Base-by-base conservation (phyloP, 2,888 invertebrate genomes). In the Calameuta idolon region DNA sequence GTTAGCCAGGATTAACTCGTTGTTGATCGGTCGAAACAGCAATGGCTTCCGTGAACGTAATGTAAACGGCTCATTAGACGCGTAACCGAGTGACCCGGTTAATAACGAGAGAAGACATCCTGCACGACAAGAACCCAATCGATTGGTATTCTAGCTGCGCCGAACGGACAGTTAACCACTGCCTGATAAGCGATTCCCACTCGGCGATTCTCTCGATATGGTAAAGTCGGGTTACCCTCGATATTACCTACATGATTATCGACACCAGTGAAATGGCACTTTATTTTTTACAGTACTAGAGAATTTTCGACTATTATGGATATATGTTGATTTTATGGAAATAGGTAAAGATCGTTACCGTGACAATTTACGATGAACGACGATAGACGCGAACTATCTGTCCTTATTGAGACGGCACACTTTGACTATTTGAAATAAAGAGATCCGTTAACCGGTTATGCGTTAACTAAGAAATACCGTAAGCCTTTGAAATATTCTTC, bases 31-130 rank as follows among this genome's bases (percentile, higher is more conserved):
- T 55, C 55, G 23, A 23, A 55, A 55, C 55, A 55, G 23, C 5
- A 5, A 23, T 23, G 40, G 40, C 55, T 55, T 55, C 55, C 55
- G 55, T 55, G 55, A 55, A 55, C 55, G 55, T 71, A 71, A 71
- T 71, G 71, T 71, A 71, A 71, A 81, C 81, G 79, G 83, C 83
- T 87, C 82, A 78, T 83, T 82, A 80, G 80, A 82, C 81, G 79
- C 82, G 78, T 86, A 88, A 86, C 86, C 88, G 87, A 87, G 85
- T 89, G 87, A 89, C 89, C 89, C 83, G 86, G 85, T 89, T 89
- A 85, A 87, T 88, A 85, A 88, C 83, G 84, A 86, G 87, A 86
- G 82, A 83, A 87, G 82, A 84, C 82, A 87, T 88, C 85, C 87
- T 86, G 87, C 71, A 82, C 83, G 80, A 83, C 84, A 85, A 85